A percentile compares a stretch with the other conserved stretches of the same genome.
Evolutionary conservation across 2,113 vertebrate species (phyloP).

Genomic region (Haemorhous mexicanus): DNA sequence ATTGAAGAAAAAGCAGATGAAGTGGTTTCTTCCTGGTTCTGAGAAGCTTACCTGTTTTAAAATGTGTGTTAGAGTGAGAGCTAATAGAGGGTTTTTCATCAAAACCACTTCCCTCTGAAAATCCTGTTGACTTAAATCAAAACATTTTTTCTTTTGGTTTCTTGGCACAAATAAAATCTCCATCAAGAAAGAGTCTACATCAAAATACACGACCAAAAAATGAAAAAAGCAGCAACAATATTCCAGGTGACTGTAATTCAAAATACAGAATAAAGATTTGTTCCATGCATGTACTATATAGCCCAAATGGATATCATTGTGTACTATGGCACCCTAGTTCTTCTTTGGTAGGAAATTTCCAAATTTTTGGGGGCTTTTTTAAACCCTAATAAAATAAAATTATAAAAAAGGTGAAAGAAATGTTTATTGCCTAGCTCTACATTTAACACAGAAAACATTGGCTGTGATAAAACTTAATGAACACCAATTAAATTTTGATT

Average conservation of each 20-base stretch:
- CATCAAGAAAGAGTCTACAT: not conserved
- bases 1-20: not conserved
- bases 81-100: not conserved
- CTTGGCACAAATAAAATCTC: not conserved
- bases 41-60: not conserved
- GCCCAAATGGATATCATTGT: not conserved
- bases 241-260: not conserved
- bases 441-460: not conserved
- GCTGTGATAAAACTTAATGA: not conserved
- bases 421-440: not conserved
- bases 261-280: not conserved
- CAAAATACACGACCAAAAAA: not conserved
- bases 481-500: slow-evolving; percentile 9
- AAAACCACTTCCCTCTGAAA: not conserved
- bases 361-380: not conserved
- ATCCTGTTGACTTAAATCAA: not conserved
- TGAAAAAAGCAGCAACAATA: not conserved
- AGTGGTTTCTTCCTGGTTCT: not conserved
- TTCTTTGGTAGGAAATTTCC: not conserved
- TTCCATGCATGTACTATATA: not conserved
- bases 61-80: not conserved
- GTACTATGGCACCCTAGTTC: not conserved
- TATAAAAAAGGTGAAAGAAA: not conserved
- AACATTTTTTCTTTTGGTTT: not conserved
- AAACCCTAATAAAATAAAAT: not conserved